Conservation (phyloP, 2,888 invertebrate species). For the Xestia ashworthii region DNA sequence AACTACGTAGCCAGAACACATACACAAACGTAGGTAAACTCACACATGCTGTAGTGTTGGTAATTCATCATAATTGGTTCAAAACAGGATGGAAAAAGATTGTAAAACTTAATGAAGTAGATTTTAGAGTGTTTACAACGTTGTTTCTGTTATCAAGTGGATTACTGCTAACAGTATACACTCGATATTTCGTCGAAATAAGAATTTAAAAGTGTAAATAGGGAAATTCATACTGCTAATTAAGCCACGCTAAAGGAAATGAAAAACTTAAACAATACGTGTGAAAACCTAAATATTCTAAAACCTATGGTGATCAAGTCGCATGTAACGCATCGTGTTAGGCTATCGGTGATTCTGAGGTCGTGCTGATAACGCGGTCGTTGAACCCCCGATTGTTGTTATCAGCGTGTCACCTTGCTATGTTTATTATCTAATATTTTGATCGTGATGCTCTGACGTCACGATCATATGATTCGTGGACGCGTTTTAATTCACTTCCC, state of each 20-base stretch:
- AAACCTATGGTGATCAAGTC: conserved; percentile 16
- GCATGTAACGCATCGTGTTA: conserved; percentile 42
- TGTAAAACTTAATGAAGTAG: background rate
- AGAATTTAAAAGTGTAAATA: background rate
- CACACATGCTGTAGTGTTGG: background rate
- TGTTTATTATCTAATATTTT: conserved; percentile 71
- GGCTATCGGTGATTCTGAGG: conserved; percentile 77
- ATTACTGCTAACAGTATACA: background rate
- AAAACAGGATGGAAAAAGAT: background rate
- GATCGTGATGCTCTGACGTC: conserved; percentile 62
- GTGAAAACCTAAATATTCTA: conserved; percentile 16
- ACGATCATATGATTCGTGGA: conserved; percentile 60
- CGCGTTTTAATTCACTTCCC: conserved; percentile 33
- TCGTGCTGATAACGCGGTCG: conserved; percentile 73
- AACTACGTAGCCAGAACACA: background rate
- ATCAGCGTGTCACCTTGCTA: conserved; percentile 77
- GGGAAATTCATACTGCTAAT: background rate
- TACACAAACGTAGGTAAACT: background rate
- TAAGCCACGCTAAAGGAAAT: background rate
- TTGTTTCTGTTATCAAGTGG: background rate
- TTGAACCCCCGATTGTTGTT: conserved; percentile 73
- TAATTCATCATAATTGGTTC: background rate
- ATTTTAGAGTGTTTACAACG: background rate
- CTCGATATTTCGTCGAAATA: background rate
- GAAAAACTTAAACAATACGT: background rate